Conservation (phyloP, 2,888 invertebrate species). For the Schizotus pectinicornis region DNA sequence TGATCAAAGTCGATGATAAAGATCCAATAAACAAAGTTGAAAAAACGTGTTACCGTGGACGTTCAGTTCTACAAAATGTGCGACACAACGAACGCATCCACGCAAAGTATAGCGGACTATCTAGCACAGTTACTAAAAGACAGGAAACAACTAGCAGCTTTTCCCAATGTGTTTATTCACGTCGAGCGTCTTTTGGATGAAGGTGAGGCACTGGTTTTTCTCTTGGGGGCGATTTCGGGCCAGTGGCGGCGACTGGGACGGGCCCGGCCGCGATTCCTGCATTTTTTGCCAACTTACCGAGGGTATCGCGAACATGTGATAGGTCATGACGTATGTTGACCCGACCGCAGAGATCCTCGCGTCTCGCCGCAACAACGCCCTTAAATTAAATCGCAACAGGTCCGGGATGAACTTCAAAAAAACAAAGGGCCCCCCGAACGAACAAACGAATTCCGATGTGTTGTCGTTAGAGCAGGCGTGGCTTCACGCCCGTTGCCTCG, state of each 20-base stretch:
- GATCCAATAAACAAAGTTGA: slow-evolving; percentile 20
- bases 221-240: background rate
- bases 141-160: slow-evolving; percentile 99
- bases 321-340: slow-evolving; percentile 41
- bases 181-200: slow-evolving; percentile 98
- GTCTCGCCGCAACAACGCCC: background rate
- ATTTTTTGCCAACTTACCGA: slow-evolving; percentile 33
- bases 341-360: slow-evolving; percentile 12
- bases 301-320: slow-evolving; percentile 50
- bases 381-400: no score
- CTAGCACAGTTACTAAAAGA: slow-evolving; percentile 99
- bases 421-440: slow-evolving; percentile 1
- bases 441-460: background rate
- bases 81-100: slow-evolving; percentile 64
- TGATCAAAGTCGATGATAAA: slow-evolving; percentile 19
- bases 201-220: slow-evolving; percentile 71
- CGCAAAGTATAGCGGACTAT: slow-evolving; percentile 99
- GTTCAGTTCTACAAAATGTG: slow-evolving; percentile 50
- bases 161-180: slow-evolving; percentile 99
- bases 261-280: background rate
- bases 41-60: slow-evolving; percentile 14
- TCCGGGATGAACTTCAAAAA: background rate
- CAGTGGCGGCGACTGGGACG: background rate
- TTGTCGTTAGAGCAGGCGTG: slow-evolving; percentile 40
- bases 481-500: slow-evolving; percentile 43